Evolutionary conservation across 1,140 invertebrate species (phyloP), one percentile per base, ranked within the genome.

Genomic region (Mycetomoellerius zeteki): DNA sequence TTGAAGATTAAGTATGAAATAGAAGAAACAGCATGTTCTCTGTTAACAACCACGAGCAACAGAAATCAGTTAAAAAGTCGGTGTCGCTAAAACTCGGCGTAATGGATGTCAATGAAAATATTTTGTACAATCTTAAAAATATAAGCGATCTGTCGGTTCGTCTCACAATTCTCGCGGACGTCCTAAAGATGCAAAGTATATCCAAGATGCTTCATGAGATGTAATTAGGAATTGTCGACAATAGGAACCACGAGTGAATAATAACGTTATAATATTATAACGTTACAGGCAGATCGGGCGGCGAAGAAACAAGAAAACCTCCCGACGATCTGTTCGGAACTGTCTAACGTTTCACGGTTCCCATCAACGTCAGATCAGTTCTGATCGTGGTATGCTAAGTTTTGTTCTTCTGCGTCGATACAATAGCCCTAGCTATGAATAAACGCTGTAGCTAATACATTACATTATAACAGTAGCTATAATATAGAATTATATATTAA

Each of bases 41-140:
- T 37, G 43, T 16, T 50, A 67, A 27, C 3, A 43, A 33, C 14
- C 54, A 27, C 19, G 19, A 73, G 8, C 52, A 89, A 54, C 27
- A 50, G 14, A 89, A 86, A 47, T 37, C 37, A 10, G 8, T 43
- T 43, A 43, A 43, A 43, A 43, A 43, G 8, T 43, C 10, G 37
- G 10, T 43, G 4, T 89, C 27, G 43, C 56, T 54, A 67, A 71
- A 84, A 89, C 47, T 60, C 7, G 69, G 52, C 64, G 24, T 54
- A 62, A 65, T 37, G 60, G 47, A 56, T 50, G 54, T 58, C 52
- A 33, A 19, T 77, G 24, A 84, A 65, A 71, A 78, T 64, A 86
- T 87, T 85, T 84, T 84, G n/a, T 89, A 89, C 58, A 89, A 58
- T 89, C 88, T 89, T 86, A 80, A 89, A 86, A 90, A 89, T 89